These are phyloP conservation scores for Aplidium turbinatum DNA, from an alignment of 23 tunicate species.

Conservation along the genomic window DNA sequence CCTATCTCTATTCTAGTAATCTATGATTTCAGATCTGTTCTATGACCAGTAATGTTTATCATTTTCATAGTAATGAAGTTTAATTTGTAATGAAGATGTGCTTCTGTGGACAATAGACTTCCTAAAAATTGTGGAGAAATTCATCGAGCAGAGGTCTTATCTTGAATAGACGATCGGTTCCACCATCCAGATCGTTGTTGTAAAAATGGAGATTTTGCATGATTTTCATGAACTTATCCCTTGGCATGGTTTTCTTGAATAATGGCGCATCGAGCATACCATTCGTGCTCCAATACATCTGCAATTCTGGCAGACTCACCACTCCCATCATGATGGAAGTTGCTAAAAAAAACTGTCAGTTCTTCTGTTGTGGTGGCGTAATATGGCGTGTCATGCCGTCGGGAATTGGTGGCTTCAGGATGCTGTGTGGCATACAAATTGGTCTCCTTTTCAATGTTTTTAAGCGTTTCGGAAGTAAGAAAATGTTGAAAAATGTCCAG, in stretches of 20 bases:
- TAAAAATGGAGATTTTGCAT: constrained; percentile 8
- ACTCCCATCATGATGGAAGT: constrained; percentile 3
- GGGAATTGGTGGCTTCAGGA: constrained; percentile 3
- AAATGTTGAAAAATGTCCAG: constrained; percentile 3
- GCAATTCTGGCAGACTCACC: constrained; percentile 1
- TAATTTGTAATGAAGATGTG: too few species aligned
- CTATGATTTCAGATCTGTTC: too few species aligned
- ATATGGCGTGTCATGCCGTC: constrained; percentile 1
- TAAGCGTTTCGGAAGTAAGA: not conserved
- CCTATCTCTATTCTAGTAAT: too few species aligned
- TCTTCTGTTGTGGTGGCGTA: constrained; percentile 1
- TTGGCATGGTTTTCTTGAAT: constrained; percentile 2
- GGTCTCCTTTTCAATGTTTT: constrained; percentile 3
- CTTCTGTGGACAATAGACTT: too few species aligned
- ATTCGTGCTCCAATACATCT: not conserved
- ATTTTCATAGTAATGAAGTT: too few species aligned
- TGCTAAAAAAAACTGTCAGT: not conserved
- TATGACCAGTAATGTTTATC: too few species aligned
- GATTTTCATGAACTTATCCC: constrained; percentile 2
- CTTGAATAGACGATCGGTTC: constrained; percentile 9
- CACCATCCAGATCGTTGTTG: constrained; percentile 4
- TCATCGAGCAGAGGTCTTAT: too few species aligned
- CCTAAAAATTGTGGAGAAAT: too few species aligned
- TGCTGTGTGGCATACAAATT: constrained; percentile 19
- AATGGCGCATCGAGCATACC: constrained; percentile 13